Evolutionary conservation across 1,140 invertebrate genomes (phyloP).

Genomic region (Atta texana): DNA sequence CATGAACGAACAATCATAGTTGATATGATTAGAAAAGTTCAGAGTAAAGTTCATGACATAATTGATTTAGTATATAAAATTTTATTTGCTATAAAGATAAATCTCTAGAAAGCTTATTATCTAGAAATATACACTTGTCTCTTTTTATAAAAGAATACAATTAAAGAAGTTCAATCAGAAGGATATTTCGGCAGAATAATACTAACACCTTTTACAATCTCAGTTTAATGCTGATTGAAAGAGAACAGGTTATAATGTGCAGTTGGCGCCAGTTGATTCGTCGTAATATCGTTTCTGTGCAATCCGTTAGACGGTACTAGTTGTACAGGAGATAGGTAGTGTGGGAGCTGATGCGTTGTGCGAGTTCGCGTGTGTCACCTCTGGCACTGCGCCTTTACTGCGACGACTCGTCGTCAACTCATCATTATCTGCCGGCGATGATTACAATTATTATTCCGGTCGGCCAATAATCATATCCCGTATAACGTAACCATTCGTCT

Average conservation of each 20-base stretch:
- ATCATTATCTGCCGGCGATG: constrained; percentile 76
- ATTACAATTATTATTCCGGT: constrained; percentile 84
- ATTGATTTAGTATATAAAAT: neutral
- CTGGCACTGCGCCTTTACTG: constrained; percentile 49
- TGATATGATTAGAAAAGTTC: neutral
- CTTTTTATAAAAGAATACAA: neutral
- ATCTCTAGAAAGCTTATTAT: neutral
- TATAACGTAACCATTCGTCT: constrained; percentile 75
- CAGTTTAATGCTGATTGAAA: neutral
- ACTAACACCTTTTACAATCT: neutral
- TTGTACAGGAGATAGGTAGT: constrained; percentile 36
- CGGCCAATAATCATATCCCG: constrained; percentile 83
- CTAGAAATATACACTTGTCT: neutral
- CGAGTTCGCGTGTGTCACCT: constrained; percentile 68
- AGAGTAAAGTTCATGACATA: neutral
- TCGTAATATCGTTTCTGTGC: constrained; percentile 60
- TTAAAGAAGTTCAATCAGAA: neutral
- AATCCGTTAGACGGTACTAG: constrained; percentile 40
- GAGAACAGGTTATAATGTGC: neutral
- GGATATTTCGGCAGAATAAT: neutral
- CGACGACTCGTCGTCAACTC: constrained; percentile 68
- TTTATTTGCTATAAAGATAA: neutral
- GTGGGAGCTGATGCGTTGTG: constrained; percentile 67
- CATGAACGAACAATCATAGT: neutral
- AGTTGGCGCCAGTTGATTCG: constrained; percentile 11